Conservation (phyloP, 35 echinoderm and acorn worm genomes). For the Lytechinus variegatus region DNA sequence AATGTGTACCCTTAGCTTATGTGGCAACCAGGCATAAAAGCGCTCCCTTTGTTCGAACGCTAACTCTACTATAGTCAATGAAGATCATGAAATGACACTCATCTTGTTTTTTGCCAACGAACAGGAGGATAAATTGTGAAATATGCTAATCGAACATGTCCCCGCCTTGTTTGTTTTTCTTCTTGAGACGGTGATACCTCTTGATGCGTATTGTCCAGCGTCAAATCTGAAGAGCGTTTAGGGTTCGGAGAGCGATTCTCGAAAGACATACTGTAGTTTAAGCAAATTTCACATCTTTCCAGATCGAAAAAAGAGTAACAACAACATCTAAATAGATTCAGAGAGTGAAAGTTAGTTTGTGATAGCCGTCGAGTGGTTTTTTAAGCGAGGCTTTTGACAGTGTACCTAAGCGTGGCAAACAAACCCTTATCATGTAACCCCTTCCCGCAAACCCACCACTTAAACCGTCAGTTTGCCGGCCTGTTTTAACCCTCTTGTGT, state of each 20-base stretch:
- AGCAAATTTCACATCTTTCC: constrained; percentile 11
- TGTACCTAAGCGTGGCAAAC: constrained; percentile 45
- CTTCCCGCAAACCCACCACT: constrained; percentile 47
- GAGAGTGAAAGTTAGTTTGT: constrained; percentile 33
- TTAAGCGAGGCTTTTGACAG: constrained; percentile 47
- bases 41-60: constrained; percentile 37
- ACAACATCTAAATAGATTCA: neutral
- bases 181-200: constrained; percentile 18
- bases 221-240: neutral
- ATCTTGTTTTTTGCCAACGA: neutral
- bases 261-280: neutral
- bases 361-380: constrained; percentile 39
- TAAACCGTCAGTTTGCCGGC: constrained; percentile 34
- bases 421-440: constrained; percentile 26
- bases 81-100: constrained; percentile 26
- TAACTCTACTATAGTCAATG: constrained; percentile 34
- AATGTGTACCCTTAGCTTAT: neutral
- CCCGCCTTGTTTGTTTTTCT: constrained; percentile 44
- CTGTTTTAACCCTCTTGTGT: neutral
- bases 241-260: neutral
- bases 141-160: constrained; percentile 19
- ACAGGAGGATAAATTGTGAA: neutral
- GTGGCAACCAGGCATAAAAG: constrained; percentile 15
- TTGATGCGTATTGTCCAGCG: constrained; percentile 28
- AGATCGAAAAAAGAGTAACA: neutral